Evolutionary conservation across 2,888 invertebrate species (phyloP).

Genomic region (Tipula unca): DNA sequence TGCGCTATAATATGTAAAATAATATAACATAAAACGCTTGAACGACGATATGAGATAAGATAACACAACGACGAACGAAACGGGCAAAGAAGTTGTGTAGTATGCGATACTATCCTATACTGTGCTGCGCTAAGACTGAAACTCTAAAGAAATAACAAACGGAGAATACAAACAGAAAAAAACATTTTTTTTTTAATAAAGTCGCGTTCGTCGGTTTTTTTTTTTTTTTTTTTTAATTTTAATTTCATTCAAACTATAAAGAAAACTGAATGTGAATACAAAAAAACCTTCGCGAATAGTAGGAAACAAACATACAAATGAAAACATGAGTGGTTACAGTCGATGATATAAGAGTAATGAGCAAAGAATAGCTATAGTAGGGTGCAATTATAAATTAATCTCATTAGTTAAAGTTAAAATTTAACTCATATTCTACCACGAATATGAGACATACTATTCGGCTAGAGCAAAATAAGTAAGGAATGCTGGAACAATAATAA

Average conservation of each 20-base stretch:
- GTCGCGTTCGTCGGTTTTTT: not conserved
- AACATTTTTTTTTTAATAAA: not conserved
- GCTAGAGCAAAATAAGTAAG: too few species aligned
- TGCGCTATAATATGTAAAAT: not conserved
- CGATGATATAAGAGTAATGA: not conserved
- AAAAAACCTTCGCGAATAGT: slow-evolving; percentile 14
- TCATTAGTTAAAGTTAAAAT: too few species aligned
- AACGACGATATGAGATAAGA: not conserved
- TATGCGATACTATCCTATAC: not conserved
- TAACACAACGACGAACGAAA: not conserved
- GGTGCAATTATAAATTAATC: too few species aligned
- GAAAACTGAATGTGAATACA: not conserved
- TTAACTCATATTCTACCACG: too few species aligned
- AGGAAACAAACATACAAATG: not conserved
- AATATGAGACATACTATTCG: too few species aligned
- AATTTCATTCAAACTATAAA: slow-evolving; percentile 8
- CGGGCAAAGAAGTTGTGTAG: not conserved
- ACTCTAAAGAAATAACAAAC: not conserved
- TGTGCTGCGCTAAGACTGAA: slow-evolving; percentile 8
- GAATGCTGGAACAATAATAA: too few species aligned
- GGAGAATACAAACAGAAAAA: not conserved
- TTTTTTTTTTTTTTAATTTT: not conserved
- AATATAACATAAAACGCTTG: not conserved
- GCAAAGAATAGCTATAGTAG: too few species aligned
- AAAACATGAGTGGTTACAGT: slow-evolving; percentile 14